Percentiles rank a stretch among this genome's conserved stretches.
phyloP scores from a whole-genome alignment of 2,113 vertebrate species.

The Sapayoa aenigma region DNA sequence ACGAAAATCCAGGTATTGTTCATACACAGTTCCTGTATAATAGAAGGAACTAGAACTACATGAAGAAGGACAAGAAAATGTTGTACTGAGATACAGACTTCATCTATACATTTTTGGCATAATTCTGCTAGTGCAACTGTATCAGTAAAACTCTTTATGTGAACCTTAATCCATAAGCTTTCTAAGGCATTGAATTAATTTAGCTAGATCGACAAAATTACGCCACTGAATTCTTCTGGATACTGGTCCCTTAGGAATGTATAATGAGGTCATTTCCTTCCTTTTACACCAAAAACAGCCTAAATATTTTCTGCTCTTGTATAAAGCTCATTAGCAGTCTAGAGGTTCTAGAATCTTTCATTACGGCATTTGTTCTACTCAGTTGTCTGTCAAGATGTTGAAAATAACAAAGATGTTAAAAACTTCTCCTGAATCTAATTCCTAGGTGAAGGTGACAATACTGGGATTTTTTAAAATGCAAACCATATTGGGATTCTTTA shows the following conservation, averaged over 20 bases:
- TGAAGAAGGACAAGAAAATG: neutral
- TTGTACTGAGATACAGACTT: neutral
- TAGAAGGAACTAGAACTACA: neutral
- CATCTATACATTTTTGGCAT: neutral
- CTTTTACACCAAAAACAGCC: neutral
- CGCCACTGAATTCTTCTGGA: neutral
- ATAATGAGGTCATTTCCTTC: neutral
- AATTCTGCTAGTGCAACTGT: neutral
- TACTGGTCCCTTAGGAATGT: neutral
- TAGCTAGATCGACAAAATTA: neutral
- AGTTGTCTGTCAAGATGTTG: neutral
- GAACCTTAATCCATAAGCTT: neutral
- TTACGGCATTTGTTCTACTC: neutral
- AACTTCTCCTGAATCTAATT: neutral
- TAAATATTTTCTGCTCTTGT: neutral
- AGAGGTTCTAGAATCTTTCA: neutral
- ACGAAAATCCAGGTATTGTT: neutral
- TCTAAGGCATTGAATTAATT: neutral
- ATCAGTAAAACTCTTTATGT: neutral
- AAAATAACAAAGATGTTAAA: neutral
- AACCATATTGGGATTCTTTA: neutral
- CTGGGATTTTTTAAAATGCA: neutral
- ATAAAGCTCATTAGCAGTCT: neutral
- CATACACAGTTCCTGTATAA: neutral
- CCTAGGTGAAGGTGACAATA: neutral